A percentile compares a stretch with the other conserved stretches of the same genome.
Conservation (phyloP, 2,113 vertebrate species). For the Mus musculus region GRCm39 chr6:115065501-115066000, state of each 20-base stretch:
- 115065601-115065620: background rate
- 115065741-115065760: background rate
- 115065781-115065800: background rate
- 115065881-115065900: background rate
- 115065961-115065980: background rate
- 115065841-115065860: background rate
- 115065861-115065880: background rate
- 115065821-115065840: conserved; percentile 8
- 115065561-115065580: background rate
- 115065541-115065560: background rate
- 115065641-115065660: background rate
- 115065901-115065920: background rate
- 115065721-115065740: background rate
- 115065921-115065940: background rate
- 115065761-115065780: conserved; percentile 43
- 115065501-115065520: background rate
- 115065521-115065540: background rate
- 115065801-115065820: background rate
- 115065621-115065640: background rate
- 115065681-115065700: background rate
- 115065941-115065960: background rate
- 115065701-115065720: background rate
- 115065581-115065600: background rate
- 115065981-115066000: background rate
- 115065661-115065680: background rate